Base-by-base conservation (phyloP, 2,888 invertebrate genomes). In the Drosophila colorata region DNA sequence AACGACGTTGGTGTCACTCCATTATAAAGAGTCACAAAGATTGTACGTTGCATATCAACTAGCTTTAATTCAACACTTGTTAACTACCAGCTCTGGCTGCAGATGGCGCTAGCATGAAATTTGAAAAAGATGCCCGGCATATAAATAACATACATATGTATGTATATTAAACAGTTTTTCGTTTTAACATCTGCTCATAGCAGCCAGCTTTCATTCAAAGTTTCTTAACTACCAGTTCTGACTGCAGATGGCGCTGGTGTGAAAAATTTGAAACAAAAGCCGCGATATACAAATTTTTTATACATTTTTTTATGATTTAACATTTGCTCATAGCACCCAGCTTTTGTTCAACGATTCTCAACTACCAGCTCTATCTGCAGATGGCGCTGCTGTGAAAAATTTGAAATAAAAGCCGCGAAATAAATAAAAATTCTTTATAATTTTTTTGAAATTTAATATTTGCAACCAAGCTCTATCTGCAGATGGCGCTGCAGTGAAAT, bases 231-330 rank as follows among this genome's bases (percentile, higher is more conserved):
- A 5, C 11, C 0, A 20, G 0, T 0, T 1, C 4, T 37, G 7
- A 0, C 41, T 1, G 0, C 4, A 74, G 74, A 61, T 74, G 74
- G 40, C 57, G 69, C 28, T n/a, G 31, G 3, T 2, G 2, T 16
- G n/a, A 1, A 33, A 13, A 14, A 14, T 38, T 53, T 43, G 8
- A 20, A 23, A 2, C 0, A 6, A 4, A 13, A 8, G 2, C 25
- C 31, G 48, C 51, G 44, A 13, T 8, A 16, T 18, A 8, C 0
- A 14, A 16, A 25, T n/a, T n/a, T n/a, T n/a, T n/a, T n/a, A n/a
- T n/a, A n/a, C n/a, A 23, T 0, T 6, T 28, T 28, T 9, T 28
- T 2, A 3, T 20, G n/a, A n/a, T 28, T 28, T 9, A 13, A 33
- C 25, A 4, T 33, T 1, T 8, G 16, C 3, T 6, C n/a, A 16